Evolutionary conservation across 2,797 vertebrate genomes (phyloP), one percentile per base, ranked within the genome.

Genomic region (Gymnothorax javanicus): DNA sequence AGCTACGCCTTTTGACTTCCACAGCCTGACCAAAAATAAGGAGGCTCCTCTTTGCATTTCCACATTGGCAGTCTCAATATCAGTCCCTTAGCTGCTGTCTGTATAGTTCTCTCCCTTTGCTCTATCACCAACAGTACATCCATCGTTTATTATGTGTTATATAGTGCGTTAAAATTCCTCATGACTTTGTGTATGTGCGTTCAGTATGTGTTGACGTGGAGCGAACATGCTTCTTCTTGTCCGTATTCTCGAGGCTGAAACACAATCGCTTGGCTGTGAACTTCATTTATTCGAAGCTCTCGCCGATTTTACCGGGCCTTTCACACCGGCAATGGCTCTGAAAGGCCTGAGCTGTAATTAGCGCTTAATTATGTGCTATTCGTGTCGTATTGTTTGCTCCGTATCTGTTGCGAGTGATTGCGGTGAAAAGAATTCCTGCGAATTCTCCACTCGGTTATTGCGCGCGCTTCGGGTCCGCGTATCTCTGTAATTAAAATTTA

Each of bases 401-500:
- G 17, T 79, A 54, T 79, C 75, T 23, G 43, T 7, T 79, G 20
- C 23, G 23, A 79, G n/a, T 54, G 75, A 50, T 77, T 79, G 75
- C n/a, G 8, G 75, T n/a, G 50, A 54, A 79, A 79, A 54, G 75
- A 7, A 50, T 50, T 75, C 17, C 71, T 75, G 71, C 27, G 6
- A 79, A 52, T 79, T 23, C 50, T 79, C 50, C 54, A 33, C 13
- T 73, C 9, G 33, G 20, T 79, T 79, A 23, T 54, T 79, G 75
- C 50, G 11, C 9, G 25, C n/a, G 43, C n/a, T 12, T 79, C 23
- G 75, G 20, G 6, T 79, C 7, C 13, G 43, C 50, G 11, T 56
- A 54, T 79, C 75, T 79, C 75, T 54, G 75, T 79, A 79, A 79
- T 79, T 79, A 54, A 79, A 56, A 54, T 77, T 50, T 52, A 6